Evolutionary conservation across 2,888 invertebrate species (phyloP).

Genomic region (Phragmatobia fuliginosa): DNA sequence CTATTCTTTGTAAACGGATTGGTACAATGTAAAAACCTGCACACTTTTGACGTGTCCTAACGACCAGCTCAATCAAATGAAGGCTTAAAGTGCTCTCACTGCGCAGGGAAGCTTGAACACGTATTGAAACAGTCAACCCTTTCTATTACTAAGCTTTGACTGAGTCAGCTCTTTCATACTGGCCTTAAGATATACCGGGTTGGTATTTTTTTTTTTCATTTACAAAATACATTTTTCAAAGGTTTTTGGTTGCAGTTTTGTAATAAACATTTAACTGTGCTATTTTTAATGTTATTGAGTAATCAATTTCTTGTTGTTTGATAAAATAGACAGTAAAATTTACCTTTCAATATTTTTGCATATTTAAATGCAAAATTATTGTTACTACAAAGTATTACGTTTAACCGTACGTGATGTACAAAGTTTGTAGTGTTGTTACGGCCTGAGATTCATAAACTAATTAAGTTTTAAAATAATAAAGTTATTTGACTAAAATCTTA

Average conservation of each 20-base stretch:
- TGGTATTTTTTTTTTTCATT: background rate
- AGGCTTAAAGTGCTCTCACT: conserved; percentile 46
- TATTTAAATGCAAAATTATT: background rate
- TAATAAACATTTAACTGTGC: background rate
- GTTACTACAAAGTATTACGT: background rate
- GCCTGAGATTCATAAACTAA: background rate
- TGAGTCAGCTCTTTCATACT: conserved; percentile 21
- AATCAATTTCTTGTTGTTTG: background rate
- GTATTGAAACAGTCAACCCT: conserved; percentile 41
- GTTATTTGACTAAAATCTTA: conserved; percentile 30
- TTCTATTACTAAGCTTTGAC: conserved; percentile 23
- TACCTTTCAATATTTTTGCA: too few relatives aligned
- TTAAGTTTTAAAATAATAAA: conserved; percentile 18
- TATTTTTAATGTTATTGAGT: background rate
- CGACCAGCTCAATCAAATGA: conserved; percentile 48
- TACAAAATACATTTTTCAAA: background rate
- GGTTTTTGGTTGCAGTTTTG: background rate
- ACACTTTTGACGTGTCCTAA: conserved; percentile 46
- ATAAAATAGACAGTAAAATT: too few relatives aligned
- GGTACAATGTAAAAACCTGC: conserved; percentile 28
- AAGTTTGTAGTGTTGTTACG: background rate
- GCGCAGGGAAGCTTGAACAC: conserved; percentile 36
- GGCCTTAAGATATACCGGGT: conserved; percentile 7
- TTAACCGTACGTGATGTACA: background rate
- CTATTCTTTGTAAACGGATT: background rate